These are phyloP conservation scores for Dendroctonus valens DNA, from an alignment of 1,140 invertebrate species.

Conservation along the genomic window DNA sequence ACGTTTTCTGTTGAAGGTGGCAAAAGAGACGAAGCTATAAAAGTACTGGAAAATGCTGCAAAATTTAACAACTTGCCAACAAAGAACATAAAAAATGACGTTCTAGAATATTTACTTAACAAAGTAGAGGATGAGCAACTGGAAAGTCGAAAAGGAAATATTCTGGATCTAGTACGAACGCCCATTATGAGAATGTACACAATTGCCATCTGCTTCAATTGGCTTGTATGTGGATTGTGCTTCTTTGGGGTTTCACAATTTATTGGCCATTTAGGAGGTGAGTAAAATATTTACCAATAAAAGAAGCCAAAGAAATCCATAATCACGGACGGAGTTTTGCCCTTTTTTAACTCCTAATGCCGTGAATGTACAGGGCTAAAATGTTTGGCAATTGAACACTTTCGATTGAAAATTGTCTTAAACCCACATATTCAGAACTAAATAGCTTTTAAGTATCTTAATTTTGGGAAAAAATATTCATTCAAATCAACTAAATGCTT, in stretches of 20 bases:
- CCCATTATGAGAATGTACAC: slow-evolving; percentile 73
- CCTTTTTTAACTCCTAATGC: not conserved
- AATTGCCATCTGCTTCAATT: slow-evolving; percentile 67
- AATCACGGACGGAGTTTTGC: not conserved
- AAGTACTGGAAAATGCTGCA: slow-evolving; percentile 68
- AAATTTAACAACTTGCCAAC: slow-evolving; percentile 57
- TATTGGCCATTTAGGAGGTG: slow-evolving; percentile 64
- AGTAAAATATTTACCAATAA: slow-evolving; percentile 2
- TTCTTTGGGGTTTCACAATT: slow-evolving; percentile 76
- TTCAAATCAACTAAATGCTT: too few relatives aligned
- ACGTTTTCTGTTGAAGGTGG: slow-evolving; percentile 51
- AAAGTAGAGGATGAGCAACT: slow-evolving; percentile 42
- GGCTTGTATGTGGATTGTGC: slow-evolving; percentile 71
- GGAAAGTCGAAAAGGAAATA: slow-evolving; percentile 38
- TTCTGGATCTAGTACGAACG: slow-evolving; percentile 70
- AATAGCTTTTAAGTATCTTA: too few relatives aligned
- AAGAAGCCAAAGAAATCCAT: not conserved
- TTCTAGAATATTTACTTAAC: slow-evolving; percentile 47
- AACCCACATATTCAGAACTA: too few relatives aligned
- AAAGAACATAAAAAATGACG: slow-evolving; percentile 53
- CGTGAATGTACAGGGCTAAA: too few relatives aligned
- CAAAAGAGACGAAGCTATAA: slow-evolving; percentile 64
- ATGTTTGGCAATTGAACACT: too few relatives aligned
- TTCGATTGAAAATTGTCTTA: too few relatives aligned
- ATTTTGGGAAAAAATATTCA: too few relatives aligned